Base-by-base conservation (phyloP, 2,888 invertebrate genomes). In the Anthoptus insignis region DNA sequence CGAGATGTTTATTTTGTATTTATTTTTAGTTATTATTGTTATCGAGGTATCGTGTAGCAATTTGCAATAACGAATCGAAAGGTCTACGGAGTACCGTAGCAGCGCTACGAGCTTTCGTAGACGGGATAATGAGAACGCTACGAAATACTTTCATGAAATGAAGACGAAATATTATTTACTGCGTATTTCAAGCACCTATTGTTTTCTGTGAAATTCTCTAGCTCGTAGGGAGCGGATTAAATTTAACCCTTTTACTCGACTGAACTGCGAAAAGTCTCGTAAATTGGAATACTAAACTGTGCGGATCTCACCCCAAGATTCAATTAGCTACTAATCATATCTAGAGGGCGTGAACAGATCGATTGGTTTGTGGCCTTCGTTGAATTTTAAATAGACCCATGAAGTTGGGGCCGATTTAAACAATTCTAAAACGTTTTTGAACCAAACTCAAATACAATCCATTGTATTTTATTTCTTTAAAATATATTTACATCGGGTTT, bases 291-390 rank as follows among this genome's bases (percentile, higher is more conserved):
- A 93, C 92, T 92, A 92, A 93, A 92, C 93, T 91, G 86, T 76
- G 78, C 83, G 88, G 87, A 89, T 90, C 90, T 87, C 91, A 86
- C 89, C 91, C 91, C 87, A 84, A 81, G 85, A 91, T 93, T 92
- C 90, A 92, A 93, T 93, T 92, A 92, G 89, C 84, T 84, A 84
- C 89, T 93, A 93, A 93, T 92, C 93, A 93, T 92, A 93, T 93
- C 88, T 92, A 82, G 87, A 90, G 92, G 92, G 92, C 87, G 90
- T 89, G 84, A 88, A 81, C 67, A 84, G 86, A 90, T 92, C 91
- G 91, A 92, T 90, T 79, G 81, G 68, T 73, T 71, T 71, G 75
- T 78, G 81, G 87, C 88, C 88, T 84, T 84, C 76, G 76, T 75
- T 78, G 77, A 80, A 81, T 81, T 83, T 81, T 75, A 72, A 75